Evolutionary conservation across 1,140 invertebrate genomes (phyloP), one percentile per base, ranked within the genome.

Genomic region (Penaeus indicus): DNA sequence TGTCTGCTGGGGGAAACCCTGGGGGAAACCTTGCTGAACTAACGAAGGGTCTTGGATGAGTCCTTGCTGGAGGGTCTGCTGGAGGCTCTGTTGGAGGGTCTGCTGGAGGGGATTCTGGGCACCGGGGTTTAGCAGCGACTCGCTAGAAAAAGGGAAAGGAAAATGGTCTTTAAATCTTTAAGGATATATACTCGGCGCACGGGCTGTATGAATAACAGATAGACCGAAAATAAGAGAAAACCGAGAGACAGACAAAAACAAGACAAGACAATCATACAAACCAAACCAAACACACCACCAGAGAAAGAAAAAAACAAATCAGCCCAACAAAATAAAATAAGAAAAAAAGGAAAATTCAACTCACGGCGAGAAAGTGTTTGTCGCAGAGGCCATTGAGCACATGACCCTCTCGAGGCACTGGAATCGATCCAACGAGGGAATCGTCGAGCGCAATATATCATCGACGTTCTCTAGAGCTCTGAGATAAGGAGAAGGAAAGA

Each of bases 381-480:
- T 32, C 2, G 61, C 10, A 0, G 85, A 18, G 42, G 85, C 62
- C 3, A 88, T 19, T 22, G 80, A 88, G 42, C 86, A 88, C 86
- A 88, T 84, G 60, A 88, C 64, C 16, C 86, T 62, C 67, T 88
- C 79, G 42, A 88, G 27, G 25, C 86, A 88, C 42, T 84, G 25
- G 69, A 88, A 88, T 38, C 86, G 80, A 32, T 88, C 86, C 25
- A 84, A 11, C 19, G 8, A n/a, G 0, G 86, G 86, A 19, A 88
- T 78, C 0, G 86, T 88, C 8, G 63, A 38, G 27, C 86, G 86
- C n/a, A 88, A 54, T 54, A 88, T 61, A 11, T 84, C 81, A 25
- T 88, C 86, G 22, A 88, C 80, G 19, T 83, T 88, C 61, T 88
- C 86, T 42, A 88, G 42, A 32, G 86, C 80, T 38, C 86, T 88